phyloP scores from a whole-genome alignment of 2,113 vertebrate genomes.

The Neolamprologus falcicula region DNA sequence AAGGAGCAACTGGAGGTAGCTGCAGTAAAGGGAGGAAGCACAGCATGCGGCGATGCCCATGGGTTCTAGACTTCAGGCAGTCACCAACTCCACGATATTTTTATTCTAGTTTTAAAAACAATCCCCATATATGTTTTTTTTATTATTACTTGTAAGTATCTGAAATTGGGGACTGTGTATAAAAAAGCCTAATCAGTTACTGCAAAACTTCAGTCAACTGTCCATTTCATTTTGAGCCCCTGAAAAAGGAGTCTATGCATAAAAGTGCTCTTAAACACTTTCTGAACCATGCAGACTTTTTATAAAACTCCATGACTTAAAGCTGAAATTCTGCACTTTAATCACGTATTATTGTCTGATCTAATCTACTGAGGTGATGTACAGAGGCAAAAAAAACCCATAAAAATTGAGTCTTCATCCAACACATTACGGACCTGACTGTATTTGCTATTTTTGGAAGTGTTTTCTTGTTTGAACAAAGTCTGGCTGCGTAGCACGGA shows the following conservation, averaged over 20 bases:
- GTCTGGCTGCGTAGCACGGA: not conserved
- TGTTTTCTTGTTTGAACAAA: not conserved
- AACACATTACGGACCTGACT: not conserved
- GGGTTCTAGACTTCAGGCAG: not conserved
- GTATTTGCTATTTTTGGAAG: not conserved
- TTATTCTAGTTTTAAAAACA: not conserved
- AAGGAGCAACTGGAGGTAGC: not conserved
- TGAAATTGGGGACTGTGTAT: not conserved
- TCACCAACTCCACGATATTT: not conserved
- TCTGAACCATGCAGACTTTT: not conserved
- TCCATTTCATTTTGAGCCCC: not conserved
- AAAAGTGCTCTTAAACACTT: not conserved
- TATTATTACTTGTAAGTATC: not conserved
- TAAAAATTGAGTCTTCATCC: not conserved
- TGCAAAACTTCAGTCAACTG: not conserved
- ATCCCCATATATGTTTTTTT: not conserved
- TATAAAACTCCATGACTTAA: not conserved
- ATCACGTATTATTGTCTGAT: not conserved
- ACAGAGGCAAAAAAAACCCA: accelerated
- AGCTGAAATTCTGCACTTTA: not conserved
- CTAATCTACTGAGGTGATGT: not conserved
- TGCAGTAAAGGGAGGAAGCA: not conserved
- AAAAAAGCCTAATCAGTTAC: not conserved
- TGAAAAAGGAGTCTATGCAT: not conserved
- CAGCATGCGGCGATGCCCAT: accelerated